A percentile compares a stretch with the other conserved stretches of the same genome.
Conservation (phyloP, 2,797 vertebrate species). For the Rhadinocentrus ornatus region DNA sequence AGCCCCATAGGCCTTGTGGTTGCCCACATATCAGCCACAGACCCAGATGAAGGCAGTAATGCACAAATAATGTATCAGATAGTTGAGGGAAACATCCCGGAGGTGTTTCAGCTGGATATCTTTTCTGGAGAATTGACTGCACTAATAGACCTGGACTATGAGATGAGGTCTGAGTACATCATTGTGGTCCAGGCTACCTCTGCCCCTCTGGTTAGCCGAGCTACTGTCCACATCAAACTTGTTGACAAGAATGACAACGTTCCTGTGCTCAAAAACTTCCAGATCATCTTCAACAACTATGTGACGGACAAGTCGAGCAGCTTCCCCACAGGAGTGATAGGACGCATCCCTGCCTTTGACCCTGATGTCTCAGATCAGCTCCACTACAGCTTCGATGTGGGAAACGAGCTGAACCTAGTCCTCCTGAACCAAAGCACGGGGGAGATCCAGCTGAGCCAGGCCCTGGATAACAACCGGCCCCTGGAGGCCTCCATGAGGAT, state of each 20-base stretch:
- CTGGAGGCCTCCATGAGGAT: slow-evolving; percentile 96
- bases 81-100: slow-evolving; percentile 96
- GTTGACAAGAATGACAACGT: slow-evolving; percentile 93
- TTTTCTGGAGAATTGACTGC: slow-evolving; percentile 95
- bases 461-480: slow-evolving; percentile 95
- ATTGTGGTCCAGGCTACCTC: slow-evolving; percentile 98
- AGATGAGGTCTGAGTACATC: slow-evolving; percentile 89
- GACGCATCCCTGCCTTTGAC: slow-evolving; percentile 90
- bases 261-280: slow-evolving; percentile 93
- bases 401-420: slow-evolving; percentile 93
- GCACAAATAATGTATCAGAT: slow-evolving; percentile 99
- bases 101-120: slow-evolving; percentile 96
- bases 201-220: slow-evolving; percentile 94
- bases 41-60: slow-evolving; percentile 96
- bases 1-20: slow-evolving; percentile 94
- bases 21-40: slow-evolving; percentile 90
- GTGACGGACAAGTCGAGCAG: slow-evolving; percentile 92
- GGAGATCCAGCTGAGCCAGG: slow-evolving; percentile 91
- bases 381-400: slow-evolving; percentile 89
- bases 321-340: slow-evolving; percentile 92
- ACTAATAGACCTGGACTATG: slow-evolving; percentile 93
- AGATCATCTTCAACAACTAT: slow-evolving; percentile 98
- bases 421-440: slow-evolving; percentile 91
- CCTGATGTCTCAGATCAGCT: slow-evolving; percentile 92
- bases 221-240: slow-evolving; percentile 91